Evolutionary conservation across 1,140 invertebrate species (phyloP).

Genomic region (Battus philenor): DNA sequence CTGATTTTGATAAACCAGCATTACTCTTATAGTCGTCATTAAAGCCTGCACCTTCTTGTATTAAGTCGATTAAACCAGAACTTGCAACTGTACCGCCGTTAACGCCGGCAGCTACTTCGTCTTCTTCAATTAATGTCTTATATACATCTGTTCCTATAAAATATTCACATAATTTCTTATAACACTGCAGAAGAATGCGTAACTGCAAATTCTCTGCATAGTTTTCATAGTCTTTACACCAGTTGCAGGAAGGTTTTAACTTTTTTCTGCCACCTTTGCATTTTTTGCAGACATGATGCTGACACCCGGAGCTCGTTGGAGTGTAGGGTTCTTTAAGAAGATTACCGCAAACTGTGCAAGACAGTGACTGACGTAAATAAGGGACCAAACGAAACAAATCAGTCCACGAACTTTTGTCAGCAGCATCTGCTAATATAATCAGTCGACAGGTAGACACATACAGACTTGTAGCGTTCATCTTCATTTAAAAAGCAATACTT

Average conservation of each 20-base stretch:
- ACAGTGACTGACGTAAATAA: conserved; percentile 89
- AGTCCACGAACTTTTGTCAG: conserved; percentile 84
- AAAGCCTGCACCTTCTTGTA: conserved; percentile 87
- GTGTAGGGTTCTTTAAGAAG: conserved; percentile 88
- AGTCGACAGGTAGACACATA: conserved; percentile 90
- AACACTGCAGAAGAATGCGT: conserved; percentile 88
- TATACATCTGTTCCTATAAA: conserved; percentile 84
- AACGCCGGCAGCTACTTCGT: conserved; percentile 62
- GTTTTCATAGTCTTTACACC: conserved; percentile 89
- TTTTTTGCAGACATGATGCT: conserved; percentile 89
- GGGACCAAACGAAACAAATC: conserved; percentile 90
- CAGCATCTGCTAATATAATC: conserved; percentile 80
- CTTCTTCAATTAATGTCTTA: conserved; percentile 77
- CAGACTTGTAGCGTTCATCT: conserved; percentile 90
- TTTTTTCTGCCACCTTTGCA: conserved; percentile 91
- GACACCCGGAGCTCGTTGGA: conserved; percentile 87
- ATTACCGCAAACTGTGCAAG: conserved; percentile 91
- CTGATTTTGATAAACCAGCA: conserved; percentile 81
- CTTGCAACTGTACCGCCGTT: conserved; percentile 72
- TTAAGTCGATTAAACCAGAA: conserved; percentile 82
- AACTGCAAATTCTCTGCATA: conserved; percentile 91
- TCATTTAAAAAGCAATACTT: conserved; percentile 45
- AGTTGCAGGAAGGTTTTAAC: conserved; percentile 88
- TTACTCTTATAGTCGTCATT: conserved; percentile 85
- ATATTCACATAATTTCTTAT: conserved; percentile 91